Conservation (phyloP, 2,113 vertebrate species). For the Tamias sibiricus region DNA sequence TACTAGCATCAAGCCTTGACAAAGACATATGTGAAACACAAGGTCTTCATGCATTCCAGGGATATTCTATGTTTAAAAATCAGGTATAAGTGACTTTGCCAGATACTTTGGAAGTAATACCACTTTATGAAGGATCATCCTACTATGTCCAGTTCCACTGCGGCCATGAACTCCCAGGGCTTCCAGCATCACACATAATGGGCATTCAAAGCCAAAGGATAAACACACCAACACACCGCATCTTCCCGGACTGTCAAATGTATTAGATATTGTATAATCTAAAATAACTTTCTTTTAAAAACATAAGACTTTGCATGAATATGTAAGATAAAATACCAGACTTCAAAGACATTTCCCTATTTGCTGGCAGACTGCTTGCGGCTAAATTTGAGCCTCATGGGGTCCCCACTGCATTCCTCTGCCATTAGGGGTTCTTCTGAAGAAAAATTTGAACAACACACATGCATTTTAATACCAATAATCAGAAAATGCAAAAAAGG, state of each 20-base stretch:
- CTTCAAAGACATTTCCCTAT: constrained; percentile 62
- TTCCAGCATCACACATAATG: rapidly evolving
- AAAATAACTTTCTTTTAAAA: constrained; percentile 30
- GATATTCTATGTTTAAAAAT: neutral
- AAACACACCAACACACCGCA: neutral
- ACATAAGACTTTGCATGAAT: constrained; percentile 55
- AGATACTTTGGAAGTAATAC: neutral
- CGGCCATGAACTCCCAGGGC: neutral
- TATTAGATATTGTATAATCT: neutral
- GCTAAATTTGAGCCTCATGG: constrained; percentile 4
- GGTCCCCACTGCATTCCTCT: neutral
- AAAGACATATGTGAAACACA: neutral
- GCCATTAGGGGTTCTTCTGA: neutral
- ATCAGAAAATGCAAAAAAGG: neutral
- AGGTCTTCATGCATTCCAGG: neutral
- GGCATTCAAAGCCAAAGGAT: neutral
- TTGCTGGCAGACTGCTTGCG: constrained; percentile 26
- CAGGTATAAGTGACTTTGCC: neutral
- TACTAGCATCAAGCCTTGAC: neutral
- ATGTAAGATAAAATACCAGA: constrained; percentile 63
- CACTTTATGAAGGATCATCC: neutral
- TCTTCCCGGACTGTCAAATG: neutral
- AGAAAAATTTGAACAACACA: constrained; percentile 14
- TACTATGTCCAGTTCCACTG: neutral
- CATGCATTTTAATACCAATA: neutral